A percentile compares a stretch with the other conserved stretches of the same genome.
phyloP scores from a whole-genome alignment of 2,888 invertebrate genomes.

The Coleophora deauratella region DNA sequence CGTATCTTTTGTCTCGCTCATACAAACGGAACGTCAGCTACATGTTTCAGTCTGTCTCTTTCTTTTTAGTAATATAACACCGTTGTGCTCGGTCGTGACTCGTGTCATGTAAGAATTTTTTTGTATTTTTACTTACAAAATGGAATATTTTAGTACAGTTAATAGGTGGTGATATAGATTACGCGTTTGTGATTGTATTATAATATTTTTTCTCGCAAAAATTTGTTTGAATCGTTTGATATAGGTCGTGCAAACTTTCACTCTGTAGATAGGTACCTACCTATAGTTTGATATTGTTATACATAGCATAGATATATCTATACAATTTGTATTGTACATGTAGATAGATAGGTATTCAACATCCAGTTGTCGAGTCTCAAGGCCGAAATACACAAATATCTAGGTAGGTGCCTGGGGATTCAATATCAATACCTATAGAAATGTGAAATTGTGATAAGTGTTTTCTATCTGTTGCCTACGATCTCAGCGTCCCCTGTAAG shows the following conservation, averaged over 20 bases:
- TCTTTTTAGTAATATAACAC: constrained; percentile 73
- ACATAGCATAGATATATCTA: constrained; percentile 37
- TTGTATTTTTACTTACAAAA: constrained; percentile 59
- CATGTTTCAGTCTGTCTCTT: constrained; percentile 58
- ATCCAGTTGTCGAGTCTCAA: constrained; percentile 68
- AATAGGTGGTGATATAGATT: constrained; percentile 32
- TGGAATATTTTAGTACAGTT: constrained; percentile 41
- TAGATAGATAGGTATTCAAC: constrained; percentile 56
- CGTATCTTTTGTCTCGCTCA: constrained; percentile 58
- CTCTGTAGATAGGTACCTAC: constrained; percentile 63
- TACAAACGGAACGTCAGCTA: constrained; percentile 48
- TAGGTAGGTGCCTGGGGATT: constrained; percentile 47
- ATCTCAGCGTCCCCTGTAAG: constrained; percentile 28
- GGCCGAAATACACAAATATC: constrained; percentile 70
- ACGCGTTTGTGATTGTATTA: constrained; percentile 32
- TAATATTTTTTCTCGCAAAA: constrained; percentile 30
- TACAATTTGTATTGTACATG: constrained; percentile 25
- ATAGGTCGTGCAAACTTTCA: constrained; percentile 71
- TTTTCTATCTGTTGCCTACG: constrained; percentile 23
- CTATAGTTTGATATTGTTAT: constrained; percentile 23
- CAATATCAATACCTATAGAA: constrained; percentile 30
- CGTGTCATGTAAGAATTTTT: constrained; percentile 74
- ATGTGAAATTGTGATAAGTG: constrained; percentile 36
- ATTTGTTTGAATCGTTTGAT: constrained; percentile 32
- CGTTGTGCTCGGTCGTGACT: constrained; percentile 61